Evolutionary conservation across 2,113 vertebrate genomes (phyloP).

Genomic region (Tenrec ecaudatus): DNA sequence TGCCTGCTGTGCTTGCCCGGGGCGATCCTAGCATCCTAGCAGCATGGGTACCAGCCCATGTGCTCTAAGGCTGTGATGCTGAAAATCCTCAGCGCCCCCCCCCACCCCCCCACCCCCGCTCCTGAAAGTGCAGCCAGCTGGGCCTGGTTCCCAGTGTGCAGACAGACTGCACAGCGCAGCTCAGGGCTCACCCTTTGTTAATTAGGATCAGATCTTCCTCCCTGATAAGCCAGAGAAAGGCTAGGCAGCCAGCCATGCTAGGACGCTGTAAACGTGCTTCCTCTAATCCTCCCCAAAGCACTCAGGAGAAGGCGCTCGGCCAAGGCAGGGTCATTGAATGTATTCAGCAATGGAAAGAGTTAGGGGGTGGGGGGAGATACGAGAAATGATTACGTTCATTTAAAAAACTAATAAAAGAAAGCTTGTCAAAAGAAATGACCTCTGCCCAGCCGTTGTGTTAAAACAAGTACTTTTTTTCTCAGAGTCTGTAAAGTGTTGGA

Average conservation of each 20-base stretch:
- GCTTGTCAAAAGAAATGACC: conserved; percentile 59
- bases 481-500: conserved; percentile 51
- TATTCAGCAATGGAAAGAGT: conserved; percentile 67
- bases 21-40: not conserved
- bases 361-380: conserved; percentile 69
- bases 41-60: not conserved
- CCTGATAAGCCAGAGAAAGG: conserved; percentile 70
- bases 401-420: conserved; percentile 73
- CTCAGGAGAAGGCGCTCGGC: conserved; percentile 68
- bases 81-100: not conserved
- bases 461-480: conserved; percentile 73
- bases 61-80: not conserved
- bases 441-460: conserved; percentile 64
- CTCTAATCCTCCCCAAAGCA: conserved; percentile 72
- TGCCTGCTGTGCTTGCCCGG: not conserved
- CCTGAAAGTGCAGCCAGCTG: not conserved
- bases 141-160: not conserved
- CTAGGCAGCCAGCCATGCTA: conserved; percentile 59
- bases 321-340: conserved; percentile 77
- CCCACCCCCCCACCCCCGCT: no score
- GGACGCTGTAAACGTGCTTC: conserved; percentile 70
- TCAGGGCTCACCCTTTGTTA: conserved; percentile 49
- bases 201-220: conserved; percentile 73
- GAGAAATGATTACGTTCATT: conserved; percentile 80
- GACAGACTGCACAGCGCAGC: not conserved